Conservation (phyloP, 2,888 invertebrate genomes). For the Phyllotreta cruciferae region DNA sequence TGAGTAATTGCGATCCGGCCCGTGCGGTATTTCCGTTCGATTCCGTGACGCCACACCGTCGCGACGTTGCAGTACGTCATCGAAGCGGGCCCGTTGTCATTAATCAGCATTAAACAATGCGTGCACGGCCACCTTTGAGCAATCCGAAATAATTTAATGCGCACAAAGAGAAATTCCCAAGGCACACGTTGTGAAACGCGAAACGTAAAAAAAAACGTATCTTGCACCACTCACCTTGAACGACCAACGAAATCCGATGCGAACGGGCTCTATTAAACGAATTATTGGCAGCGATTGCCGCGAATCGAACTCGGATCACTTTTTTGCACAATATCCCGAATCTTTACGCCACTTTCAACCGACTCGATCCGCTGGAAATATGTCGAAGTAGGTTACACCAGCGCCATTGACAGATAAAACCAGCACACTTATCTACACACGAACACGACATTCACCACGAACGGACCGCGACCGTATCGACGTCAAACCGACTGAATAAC, state of each 20-base stretch:
- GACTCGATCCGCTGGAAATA: slow-evolving; percentile 29
- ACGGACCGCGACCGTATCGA: slow-evolving; percentile 3
- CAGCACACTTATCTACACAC: slow-evolving; percentile 20
- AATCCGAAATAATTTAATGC: slow-evolving; percentile 23
- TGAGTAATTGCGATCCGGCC: slow-evolving; percentile 24
- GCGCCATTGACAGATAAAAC: slow-evolving; percentile 33
- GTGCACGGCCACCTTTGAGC: slow-evolving; percentile 24
- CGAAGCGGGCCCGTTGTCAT: slow-evolving; percentile 3
- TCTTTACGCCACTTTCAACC: slow-evolving; percentile 30
- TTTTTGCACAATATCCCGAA: slow-evolving; percentile 16
- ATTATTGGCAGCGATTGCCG: too few relatives aligned
- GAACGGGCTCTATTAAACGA: slow-evolving; percentile 15
- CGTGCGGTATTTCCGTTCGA: slow-evolving; percentile 34
- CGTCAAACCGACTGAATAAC: slow-evolving; percentile 11
- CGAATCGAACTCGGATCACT: slow-evolving; percentile 11
- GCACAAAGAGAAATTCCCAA: slow-evolving; percentile 31
- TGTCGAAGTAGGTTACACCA: slow-evolving; percentile 31
- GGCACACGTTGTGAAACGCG: slow-evolving; percentile 31
- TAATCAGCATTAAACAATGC: slow-evolving; percentile 23
- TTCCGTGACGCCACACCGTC: slow-evolving; percentile 34
- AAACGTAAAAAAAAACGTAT: not conserved
- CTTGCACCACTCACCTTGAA: slow-evolving; percentile 31
- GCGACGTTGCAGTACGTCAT: slow-evolving; percentile 31
- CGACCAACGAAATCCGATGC: slow-evolving; percentile 6
- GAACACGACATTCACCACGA: slow-evolving; percentile 14